Conservation (phyloP, 2,797 vertebrate genomes). For the Sebastiscus tertius region DNA sequence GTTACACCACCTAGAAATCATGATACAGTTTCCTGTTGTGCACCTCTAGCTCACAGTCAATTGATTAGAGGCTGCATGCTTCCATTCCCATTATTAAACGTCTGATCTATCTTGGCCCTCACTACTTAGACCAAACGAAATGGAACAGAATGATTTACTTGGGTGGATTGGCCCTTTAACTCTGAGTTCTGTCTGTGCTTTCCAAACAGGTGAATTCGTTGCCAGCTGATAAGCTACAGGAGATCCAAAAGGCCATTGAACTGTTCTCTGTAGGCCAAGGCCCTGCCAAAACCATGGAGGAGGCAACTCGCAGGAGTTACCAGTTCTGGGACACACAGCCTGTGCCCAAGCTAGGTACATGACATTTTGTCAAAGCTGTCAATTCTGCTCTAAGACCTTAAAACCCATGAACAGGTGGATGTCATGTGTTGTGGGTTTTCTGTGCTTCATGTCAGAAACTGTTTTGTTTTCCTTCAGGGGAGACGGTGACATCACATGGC, state of each 20-base stretch:
- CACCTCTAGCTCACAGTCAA: background rate
- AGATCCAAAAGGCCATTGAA: slow-evolving; percentile 97
- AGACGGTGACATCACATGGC: slow-evolving; percentile 95
- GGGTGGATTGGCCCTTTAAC: background rate
- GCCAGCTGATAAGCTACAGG: slow-evolving; percentile 78
- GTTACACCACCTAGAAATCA: background rate
- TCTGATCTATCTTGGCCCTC: background rate
- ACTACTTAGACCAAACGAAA: background rate
- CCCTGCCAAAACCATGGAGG: slow-evolving; percentile 99
- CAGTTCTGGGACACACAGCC: slow-evolving; percentile 99
- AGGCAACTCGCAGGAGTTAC: slow-evolving; percentile 96
- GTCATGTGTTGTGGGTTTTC: background rate
- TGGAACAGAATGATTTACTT: background rate
- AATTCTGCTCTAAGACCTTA: background rate
- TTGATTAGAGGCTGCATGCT: background rate
- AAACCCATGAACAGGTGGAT: background rate
- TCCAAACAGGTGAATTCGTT: slow-evolving; percentile 81
- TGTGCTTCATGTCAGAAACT: background rate
- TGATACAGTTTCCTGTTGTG: background rate
- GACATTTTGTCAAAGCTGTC: slow-evolving; percentile 17
- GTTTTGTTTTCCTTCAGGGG: slow-evolving; percentile 81
- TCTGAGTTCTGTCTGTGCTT: background rate
- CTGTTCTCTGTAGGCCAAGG: slow-evolving; percentile 96
- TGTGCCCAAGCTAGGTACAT: slow-evolving; percentile 93
- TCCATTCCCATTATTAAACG: background rate